Evolutionary conservation across 2,797 vertebrate genomes (phyloP), one percentile per base, ranked within the genome.

Genomic region (Peromyscus nudipes): DNA sequence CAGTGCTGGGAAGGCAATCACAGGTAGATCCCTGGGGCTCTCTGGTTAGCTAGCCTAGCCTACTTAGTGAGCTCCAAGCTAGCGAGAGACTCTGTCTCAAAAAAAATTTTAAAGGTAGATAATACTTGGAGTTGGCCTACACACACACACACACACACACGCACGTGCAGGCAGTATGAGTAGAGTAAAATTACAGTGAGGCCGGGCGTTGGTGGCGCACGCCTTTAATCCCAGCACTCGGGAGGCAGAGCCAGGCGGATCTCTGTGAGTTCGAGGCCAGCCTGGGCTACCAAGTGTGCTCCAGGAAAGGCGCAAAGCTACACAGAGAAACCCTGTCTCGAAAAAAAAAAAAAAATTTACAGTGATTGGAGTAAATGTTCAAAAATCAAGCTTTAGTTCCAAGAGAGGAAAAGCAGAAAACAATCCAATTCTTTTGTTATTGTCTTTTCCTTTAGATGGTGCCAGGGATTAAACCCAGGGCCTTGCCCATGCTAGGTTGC

Each of bases 331-430:
- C n/a, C n/a, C n/a, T n/a, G n/a, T n/a, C n/a, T n/a, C n/a, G n/a
- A n/a, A n/a, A n/a, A n/a, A n/a, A n/a, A n/a, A n/a, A n/a, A n/a
- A n/a, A n/a, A n/a, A n/a, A n/a, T n/a, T n/a, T n/a, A n/a, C n/a
- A n/a, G n/a, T n/a, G n/a, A 81, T 12, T 82, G 49, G 16, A 73
- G n/a, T n/a, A 81, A 52, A 60, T 71, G 29, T 88, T 43, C 62
- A 86, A 92, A 97, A 87, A 49, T n/a, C 62, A 88, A 94, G 19
- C 77, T 87, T 91, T 83, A 84, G 55, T 55, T 82, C 16, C 55
- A 69, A 88, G 16, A 40, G 40, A 29, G 34, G 82, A 71, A 89
- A 86, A 76, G 40, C 37, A 75, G 64, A 85, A 69, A 64, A 27
- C 6, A 43, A 79, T 43, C 67, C 17, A 52, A 52, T 64, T 88